These are phyloP conservation scores for Falco cherrug DNA, from an alignment of 2,797 vertebrate species.

Conservation along the genomic window DNA sequence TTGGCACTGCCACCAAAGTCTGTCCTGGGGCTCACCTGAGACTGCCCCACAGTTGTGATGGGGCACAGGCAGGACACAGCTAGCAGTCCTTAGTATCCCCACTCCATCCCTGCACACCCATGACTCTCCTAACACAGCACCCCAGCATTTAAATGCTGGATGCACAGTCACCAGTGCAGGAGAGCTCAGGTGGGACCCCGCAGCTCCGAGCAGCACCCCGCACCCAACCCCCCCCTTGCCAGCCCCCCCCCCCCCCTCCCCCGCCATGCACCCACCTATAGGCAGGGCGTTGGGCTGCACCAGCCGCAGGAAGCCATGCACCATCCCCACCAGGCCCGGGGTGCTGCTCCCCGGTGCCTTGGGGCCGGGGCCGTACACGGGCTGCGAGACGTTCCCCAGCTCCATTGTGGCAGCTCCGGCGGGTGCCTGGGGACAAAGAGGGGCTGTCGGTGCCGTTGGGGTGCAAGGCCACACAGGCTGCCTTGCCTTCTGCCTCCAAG, in stretches of 20 bases:
- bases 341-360: neutral
- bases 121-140: neutral
- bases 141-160: neutral
- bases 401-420: neutral
- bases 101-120: accelerated
- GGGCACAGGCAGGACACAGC: neutral
- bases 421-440: neutral
- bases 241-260: neutral
- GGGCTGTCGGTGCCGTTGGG: neutral
- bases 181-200: neutral
- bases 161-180: too few species aligned
- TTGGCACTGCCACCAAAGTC: neutral
- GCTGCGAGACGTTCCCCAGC: constrained; percentile 57
- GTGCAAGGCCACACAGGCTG: neutral
- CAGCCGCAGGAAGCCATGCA: constrained; percentile 81
- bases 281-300: constrained; percentile 86
- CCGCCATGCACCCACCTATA: constrained; percentile 70
- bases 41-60: neutral
- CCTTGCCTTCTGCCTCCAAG: neutral
- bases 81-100: neutral
- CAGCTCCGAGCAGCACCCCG: neutral
- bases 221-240: neutral
- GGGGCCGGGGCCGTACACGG: constrained; percentile 28
- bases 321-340: constrained; percentile 72
- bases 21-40: neutral